A percentile compares a stretch with the other conserved stretches of the same genome.
Conservation (phyloP, 2,888 invertebrate genomes). For the Cerceris rybyensis region DNA sequence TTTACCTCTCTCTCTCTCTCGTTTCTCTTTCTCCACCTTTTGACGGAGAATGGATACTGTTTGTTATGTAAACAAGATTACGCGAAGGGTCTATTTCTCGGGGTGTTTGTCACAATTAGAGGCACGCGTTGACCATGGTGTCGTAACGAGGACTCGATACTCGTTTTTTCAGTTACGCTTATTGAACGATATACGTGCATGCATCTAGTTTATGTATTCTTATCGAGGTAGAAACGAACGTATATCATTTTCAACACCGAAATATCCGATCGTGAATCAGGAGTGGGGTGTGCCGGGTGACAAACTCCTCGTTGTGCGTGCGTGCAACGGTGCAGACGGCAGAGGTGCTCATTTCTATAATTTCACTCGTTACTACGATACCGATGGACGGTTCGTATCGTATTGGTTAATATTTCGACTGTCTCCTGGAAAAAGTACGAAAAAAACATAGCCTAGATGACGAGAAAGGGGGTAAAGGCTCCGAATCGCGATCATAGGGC, state of each 20-base stretch:
- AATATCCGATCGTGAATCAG: conserved; percentile 6
- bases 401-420: too few species aligned
- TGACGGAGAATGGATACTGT: neutral
- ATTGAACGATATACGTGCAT: conserved; percentile 3
- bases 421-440: too few species aligned
- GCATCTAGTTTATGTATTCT: too few species aligned
- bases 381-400: too few species aligned
- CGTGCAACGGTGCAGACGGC: conserved; percentile 6
- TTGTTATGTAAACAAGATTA: conserved; percentile 41
- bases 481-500: too few species aligned
- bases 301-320: conserved; percentile 41
- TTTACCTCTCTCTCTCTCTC: neutral
- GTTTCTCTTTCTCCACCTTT: neutral
- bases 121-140: neutral
- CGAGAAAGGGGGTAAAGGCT: too few species aligned
- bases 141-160: neutral
- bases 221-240: neutral
- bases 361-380: neutral
- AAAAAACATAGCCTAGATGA: too few species aligned
- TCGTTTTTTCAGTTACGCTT: neutral
- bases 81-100: neutral
- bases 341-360: conserved; percentile 46
- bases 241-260: conserved; percentile 7
- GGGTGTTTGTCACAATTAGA: neutral
- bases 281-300: conserved; percentile 56